Evolutionary conservation across 1,140 invertebrate species (phyloP).

Genomic region (Agrilus planipennis): DNA sequence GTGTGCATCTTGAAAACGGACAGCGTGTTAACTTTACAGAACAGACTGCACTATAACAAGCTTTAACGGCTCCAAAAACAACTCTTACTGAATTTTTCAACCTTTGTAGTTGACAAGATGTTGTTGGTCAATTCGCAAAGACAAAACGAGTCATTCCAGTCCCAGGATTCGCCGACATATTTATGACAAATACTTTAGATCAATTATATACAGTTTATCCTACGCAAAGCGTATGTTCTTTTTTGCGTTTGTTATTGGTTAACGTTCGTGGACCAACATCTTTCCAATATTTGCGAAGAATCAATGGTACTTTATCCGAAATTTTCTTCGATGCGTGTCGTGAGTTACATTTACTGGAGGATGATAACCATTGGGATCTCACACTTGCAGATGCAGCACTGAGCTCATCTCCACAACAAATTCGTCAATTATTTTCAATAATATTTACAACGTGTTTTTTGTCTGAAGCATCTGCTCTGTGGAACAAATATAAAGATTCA

Average conservation of each 20-base stretch:
- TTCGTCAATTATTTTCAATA: constrained; percentile 31
- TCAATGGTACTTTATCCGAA: constrained; percentile 22
- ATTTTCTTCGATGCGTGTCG: constrained; percentile 8
- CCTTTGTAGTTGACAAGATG: constrained; percentile 7
- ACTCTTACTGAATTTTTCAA: constrained; percentile 22
- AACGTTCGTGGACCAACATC: constrained; percentile 28
- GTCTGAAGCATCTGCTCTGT: constrained; percentile 20
- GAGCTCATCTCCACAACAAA: constrained; percentile 25
- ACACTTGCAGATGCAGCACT: constrained; percentile 27
- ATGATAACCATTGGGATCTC: constrained; percentile 8
- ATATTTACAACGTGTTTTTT: constrained; percentile 27
- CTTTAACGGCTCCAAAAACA: constrained; percentile 19
- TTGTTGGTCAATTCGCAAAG: constrained; percentile 20
- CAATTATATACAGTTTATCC: constrained; percentile 30
- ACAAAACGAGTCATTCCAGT: constrained; percentile 21
- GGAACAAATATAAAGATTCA: constrained; percentile 29
- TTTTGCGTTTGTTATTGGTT: constrained; percentile 11
- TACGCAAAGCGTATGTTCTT: constrained; percentile 17
- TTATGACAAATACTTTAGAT: constrained; percentile 17
- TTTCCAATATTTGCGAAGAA: constrained; percentile 27
- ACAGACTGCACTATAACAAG: constrained; percentile 12
- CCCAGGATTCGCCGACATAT: constrained; percentile 8
- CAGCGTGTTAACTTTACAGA: constrained; percentile 21
- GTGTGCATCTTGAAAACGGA: constrained; percentile 27
- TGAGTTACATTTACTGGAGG: constrained; percentile 15